A percentile compares a stretch with the other conserved stretches of the same genome.
Conservation (phyloP, 2,888 invertebrate species). For the Drosophila subsilvestris region DNA sequence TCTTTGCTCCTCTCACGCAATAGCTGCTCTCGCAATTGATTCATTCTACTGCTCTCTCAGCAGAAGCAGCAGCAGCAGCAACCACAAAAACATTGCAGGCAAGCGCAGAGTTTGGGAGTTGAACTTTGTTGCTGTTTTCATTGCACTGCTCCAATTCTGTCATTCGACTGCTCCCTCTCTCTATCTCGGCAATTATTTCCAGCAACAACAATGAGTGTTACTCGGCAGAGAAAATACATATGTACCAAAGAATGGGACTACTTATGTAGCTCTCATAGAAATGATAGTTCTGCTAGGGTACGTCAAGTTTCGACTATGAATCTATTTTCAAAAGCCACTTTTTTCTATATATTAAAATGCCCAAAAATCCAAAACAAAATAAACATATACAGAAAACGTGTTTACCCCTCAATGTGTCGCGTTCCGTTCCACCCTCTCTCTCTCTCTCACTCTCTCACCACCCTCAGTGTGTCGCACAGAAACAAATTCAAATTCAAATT, state of each 20-base stretch:
- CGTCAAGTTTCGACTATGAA: background rate
- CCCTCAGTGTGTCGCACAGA: conserved; percentile 47
- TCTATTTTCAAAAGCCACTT: background rate
- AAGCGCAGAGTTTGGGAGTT: too few species aligned
- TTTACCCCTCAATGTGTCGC: conserved; percentile 47
- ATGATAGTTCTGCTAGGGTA: background rate
- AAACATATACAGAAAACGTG: conserved; percentile 73
- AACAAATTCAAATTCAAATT: conserved; percentile 73
- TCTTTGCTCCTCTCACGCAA: background rate
- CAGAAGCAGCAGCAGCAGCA: too few species aligned
- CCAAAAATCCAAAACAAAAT: conserved; percentile 60
- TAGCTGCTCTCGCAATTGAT: background rate
- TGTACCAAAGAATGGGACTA: background rate
- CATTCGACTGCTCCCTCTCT: too few species aligned
- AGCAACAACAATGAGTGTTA: background rate
- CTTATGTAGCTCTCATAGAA: background rate
- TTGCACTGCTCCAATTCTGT: too few species aligned
- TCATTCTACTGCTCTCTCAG: too few species aligned
- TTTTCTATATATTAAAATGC: conserved; percentile 50
- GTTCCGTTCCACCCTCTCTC: conserved; percentile 8
- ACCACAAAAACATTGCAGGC: too few species aligned
- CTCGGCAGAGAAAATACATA: background rate
- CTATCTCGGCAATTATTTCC: too few species aligned
- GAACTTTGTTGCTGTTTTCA: too few species aligned
- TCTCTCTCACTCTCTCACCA: background rate